Base-by-base conservation (phyloP, 1,140 invertebrate genomes). In the Drosophila ficusphila region DNA sequence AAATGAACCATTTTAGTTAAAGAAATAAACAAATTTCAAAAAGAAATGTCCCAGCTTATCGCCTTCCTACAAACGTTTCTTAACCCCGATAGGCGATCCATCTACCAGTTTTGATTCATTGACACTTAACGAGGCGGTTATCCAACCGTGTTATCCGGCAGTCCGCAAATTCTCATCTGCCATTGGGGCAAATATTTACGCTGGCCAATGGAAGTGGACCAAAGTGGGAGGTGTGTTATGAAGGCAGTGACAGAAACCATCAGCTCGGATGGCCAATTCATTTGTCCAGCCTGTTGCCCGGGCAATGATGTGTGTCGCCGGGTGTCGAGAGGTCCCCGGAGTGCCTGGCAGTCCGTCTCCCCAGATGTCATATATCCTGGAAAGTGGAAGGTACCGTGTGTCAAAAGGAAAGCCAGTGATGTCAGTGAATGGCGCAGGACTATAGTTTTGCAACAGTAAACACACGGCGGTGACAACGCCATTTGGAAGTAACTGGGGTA, bases 401-500 rank as follows among this genome's bases (percentile, higher is more conserved):
- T 23, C 31, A 36, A 18, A n/a, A 46, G 47, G 52, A 36, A 36
- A 16, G 67, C 41, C 56, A 21, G 36, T 57, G 64, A 83, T 83
- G 76, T 83, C 81, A 85, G 58, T 27, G 74, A 72, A 52, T 49
- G 49, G 67, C 47, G 42, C 48, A 34, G 58, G 58, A 53, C 60
- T 54, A 64, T 74, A 79, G 71, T 86, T 85, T 79, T 57, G 71
- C 65, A 79, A 72, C 67, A 52, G 79, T 62, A 86, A 76, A 85
- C 81, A 85, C 25, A 72, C 25, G 68, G 62, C 36, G 62, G 54
- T 75, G 79, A 71, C 76, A 86, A 64, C 56, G 54, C 44, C 56
- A 67, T 74, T 83, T 54, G 42, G 41, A 16, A 39, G 16, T 9
- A 27, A 19, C 11, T 11, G 12, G 19, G 29, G 57, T 8, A 33